Percentiles rank a stretch among this genome's conserved stretches.
phyloP scores from a whole-genome alignment of 2,113 vertebrate genomes.

The Micronycteris hirsuta region DNA sequence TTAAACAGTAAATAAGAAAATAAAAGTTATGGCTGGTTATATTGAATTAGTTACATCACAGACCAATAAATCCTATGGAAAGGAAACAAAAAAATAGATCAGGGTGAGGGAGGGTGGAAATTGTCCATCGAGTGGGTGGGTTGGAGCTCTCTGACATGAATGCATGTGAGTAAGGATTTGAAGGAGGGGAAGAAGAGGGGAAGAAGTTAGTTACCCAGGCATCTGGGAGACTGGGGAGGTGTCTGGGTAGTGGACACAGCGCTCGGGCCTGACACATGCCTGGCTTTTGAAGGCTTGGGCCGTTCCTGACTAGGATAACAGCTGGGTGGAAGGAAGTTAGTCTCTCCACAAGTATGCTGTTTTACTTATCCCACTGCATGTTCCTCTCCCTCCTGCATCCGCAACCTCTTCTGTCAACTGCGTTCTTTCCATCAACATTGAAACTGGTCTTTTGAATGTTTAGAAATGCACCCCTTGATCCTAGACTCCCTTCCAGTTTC shows the following conservation, averaged over 20 bases:
- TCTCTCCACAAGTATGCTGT: not conserved
- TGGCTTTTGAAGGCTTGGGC: not conserved
- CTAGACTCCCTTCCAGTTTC: not conserved
- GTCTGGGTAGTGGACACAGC: rapidly evolving
- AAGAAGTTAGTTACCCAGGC: not conserved
- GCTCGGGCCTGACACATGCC: rapidly evolving
- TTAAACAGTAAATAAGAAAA: not conserved
- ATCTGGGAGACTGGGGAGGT: not conserved
- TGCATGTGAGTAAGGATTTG: no score
- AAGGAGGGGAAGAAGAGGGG: not conserved
- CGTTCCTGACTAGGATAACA: not conserved
- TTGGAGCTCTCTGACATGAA: not conserved
- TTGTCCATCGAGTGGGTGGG: rapidly evolving
- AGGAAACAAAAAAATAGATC: no score
- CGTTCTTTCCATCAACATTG: not conserved
- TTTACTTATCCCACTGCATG: not conserved
- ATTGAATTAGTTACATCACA: not conserved
- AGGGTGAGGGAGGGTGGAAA: not conserved
- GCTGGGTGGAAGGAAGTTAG: rapidly evolving
- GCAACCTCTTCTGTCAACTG: not conserved
- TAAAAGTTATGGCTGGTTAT: not conserved
- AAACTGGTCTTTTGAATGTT: not conserved
- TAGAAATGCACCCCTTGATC: not conserved
- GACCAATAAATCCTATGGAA: not conserved
- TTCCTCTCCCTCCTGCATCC: not conserved